Conservation (phyloP, 1,140 invertebrate genomes). For the Heliconius eleuchia region DNA sequence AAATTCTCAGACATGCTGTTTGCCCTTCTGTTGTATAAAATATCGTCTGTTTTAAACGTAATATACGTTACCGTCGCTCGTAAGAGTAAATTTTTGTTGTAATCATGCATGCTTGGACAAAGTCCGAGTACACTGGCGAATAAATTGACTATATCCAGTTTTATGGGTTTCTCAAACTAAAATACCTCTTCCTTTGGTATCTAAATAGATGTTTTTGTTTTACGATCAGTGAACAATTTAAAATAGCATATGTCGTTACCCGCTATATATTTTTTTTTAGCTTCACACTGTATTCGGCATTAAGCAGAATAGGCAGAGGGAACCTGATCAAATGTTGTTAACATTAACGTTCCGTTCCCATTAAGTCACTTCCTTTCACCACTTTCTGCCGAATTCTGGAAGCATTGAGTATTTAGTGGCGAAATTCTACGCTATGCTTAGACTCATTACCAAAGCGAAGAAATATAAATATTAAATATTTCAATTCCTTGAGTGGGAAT, state of each 20-base stretch:
- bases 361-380: too few species aligned
- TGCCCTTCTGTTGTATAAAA: background rate
- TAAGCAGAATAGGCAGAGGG: too few species aligned
- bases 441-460: too few species aligned
- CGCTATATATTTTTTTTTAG: conserved; percentile 1
- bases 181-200: conserved; percentile 27
- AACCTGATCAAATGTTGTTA: background rate
- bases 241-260: conserved; percentile 27
- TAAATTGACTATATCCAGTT: conserved; percentile 26
- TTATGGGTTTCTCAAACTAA: conserved; percentile 26
- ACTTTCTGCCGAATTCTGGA: too few species aligned
- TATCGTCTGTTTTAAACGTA: background rate
- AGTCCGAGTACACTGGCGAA: conserved; percentile 5
- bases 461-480: too few species aligned
- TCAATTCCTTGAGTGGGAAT: too few species aligned
- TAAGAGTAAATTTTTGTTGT: conserved; percentile 25
- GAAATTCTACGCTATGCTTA: too few species aligned
- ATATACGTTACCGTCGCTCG: conserved; percentile 15
- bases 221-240: conserved; percentile 33
- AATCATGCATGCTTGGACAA: conserved; percentile 18
- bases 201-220: conserved; percentile 33
- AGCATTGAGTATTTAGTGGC: too few species aligned
- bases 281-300: too few species aligned
- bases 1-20: conserved; percentile 6
- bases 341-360: background rate